Evolutionary conservation across 2,113 vertebrate genomes (phyloP), one percentile per base, ranked within the genome.

Genomic region (Prunella himalayana): DNA sequence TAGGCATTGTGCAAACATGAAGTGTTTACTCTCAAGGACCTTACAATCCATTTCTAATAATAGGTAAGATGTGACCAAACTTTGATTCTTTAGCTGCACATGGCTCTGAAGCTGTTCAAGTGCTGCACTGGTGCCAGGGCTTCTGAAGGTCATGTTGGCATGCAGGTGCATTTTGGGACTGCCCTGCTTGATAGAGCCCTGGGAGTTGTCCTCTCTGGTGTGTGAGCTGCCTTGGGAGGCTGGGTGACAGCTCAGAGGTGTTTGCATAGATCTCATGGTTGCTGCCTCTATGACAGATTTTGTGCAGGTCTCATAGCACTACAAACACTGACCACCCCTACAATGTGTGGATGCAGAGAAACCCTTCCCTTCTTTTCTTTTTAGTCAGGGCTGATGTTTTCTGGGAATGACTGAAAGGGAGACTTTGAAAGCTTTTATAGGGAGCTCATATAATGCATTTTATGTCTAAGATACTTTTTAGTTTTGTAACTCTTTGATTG

Each of bases 31-130:
- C 21, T 63, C 45, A 86, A 61, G 51, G 60, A 90, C 83, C 68
- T 83, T 90, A 50, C 27, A 42, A 7, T 83, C 71, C 66, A 63
- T 87, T 92, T 90, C 81, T 92, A 94, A 78, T 69, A 75, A 70
- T 63, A 81, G 66, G 75, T 83, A 82, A 73, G 75, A 88, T 78
- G 76, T 86, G 86, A 77, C 82, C 92, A 47, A 88, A 72, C 88
- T 86, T 86, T 88, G 88, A 35, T 82, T 95, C 92, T 77, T 84
- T 35, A 72, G 63, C 92, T 95, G 82, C 92, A 53, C 90, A 35
- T 91, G 87, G 77, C 42, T 89, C 64, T 92, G 86, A 78, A 94
- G 93, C 86, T 95, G 93, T 84, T 81, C 72, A 5, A 61, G 39
- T 44, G 42, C 91, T 75, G 77, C 65, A 51, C 87, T 9, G 13